Conservation (phyloP, 1,140 invertebrate genomes). For the Mercenaria mercenaria region DNA sequence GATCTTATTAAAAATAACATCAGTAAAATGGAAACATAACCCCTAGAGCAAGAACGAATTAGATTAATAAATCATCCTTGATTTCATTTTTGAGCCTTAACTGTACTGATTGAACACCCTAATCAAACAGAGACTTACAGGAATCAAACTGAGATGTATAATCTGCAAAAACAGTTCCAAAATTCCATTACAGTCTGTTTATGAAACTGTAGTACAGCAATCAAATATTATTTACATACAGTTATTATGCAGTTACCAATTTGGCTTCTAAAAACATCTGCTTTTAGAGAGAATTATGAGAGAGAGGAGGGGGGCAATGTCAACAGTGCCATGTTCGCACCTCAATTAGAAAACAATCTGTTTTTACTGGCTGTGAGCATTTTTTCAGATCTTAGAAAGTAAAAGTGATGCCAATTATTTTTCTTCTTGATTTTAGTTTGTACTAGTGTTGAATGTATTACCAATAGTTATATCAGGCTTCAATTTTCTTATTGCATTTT, state of each 20-base stretch:
- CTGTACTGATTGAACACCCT: no score
- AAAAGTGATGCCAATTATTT: no score
- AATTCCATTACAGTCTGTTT: conserved; percentile 29
- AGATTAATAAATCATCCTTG: conserved; percentile 8
- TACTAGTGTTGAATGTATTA: no score
- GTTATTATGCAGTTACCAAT: conserved; percentile 3
- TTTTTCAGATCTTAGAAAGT: no score
- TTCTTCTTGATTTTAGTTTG: no score
- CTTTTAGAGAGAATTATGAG: conserved; percentile 47
- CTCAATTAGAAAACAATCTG: conserved; percentile 33
- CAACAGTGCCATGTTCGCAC: background rate
- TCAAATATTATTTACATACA: conserved; percentile 47
- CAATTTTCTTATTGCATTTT: no score
- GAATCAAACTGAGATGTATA: conserved; percentile 1
- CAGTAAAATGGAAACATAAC: background rate
- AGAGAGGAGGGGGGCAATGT: conserved; percentile 41
- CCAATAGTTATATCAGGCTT: no score
- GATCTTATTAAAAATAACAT: background rate
- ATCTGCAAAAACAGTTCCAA: conserved; percentile 24
- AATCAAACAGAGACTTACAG: no score
- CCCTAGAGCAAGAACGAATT: background rate
- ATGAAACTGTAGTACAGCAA: conserved; percentile 20
- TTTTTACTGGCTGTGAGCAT: no score
- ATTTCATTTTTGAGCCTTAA: conserved; percentile 3
- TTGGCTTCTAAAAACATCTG: conserved; percentile 37